Percentiles rank a stretch among this genome's conserved stretches.
These are phyloP conservation scores for Phylloscopus whistleri DNA, from an alignment of 2,113 vertebrate genomes.

Conservation along the genomic window DNA sequence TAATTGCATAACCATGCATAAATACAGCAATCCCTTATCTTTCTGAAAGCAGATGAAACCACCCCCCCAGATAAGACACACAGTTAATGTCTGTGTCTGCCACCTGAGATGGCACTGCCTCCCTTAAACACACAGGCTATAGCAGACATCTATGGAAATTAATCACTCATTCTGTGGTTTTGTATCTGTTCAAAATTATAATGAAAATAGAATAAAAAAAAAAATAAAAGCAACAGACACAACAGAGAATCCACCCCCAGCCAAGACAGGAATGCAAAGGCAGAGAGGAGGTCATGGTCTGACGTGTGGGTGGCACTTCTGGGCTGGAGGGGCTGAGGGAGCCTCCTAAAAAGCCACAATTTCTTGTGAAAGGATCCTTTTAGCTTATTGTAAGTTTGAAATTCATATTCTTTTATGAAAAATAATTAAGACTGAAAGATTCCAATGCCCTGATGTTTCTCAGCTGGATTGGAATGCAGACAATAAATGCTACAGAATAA, in stretches of 20 bases:
- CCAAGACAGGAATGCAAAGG: constrained; percentile 30
- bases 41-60: not conserved
- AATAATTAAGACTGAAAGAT: not conserved
- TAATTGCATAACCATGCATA: not conserved
- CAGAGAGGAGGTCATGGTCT: constrained; percentile 20
- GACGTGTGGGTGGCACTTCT: not conserved
- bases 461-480: not conserved
- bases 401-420: not conserved
- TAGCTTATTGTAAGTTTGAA: not conserved
- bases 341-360: not conserved
- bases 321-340: not conserved
- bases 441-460: not conserved
- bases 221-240: not conserved
- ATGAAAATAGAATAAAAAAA: not conserved
- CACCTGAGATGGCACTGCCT: not conserved
- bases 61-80: not conserved
- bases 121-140: not conserved
- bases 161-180: not conserved
- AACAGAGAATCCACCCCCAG: not conserved
- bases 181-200: not conserved
- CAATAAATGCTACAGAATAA: not conserved
- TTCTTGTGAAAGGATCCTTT: constrained; percentile 14
- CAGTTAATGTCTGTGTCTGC: not conserved
- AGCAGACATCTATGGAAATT: not conserved
- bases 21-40: not conserved